phyloP scores from a whole-genome alignment of 2,797 vertebrate genomes.

The Mormyrus hasselquistii region DNA sequence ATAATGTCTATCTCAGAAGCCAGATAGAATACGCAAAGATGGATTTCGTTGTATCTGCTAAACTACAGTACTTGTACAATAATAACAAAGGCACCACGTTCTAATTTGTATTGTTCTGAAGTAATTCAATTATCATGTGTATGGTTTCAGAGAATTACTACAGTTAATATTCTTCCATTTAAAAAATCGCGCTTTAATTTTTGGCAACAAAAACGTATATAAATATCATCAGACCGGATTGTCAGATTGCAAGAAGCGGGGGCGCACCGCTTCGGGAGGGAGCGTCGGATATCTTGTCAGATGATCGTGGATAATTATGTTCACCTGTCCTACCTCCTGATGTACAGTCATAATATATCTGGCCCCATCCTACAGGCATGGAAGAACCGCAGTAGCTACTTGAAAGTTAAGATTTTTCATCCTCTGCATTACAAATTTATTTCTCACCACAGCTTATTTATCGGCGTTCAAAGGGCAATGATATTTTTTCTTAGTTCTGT shows the following conservation, averaged over 20 bases:
- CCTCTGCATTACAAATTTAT: background rate
- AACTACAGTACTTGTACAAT: background rate
- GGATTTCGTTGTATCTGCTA: background rate
- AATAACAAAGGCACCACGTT: background rate
- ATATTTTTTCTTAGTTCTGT: background rate
- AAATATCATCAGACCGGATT: background rate
- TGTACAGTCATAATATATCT: background rate
- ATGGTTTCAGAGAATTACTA: background rate
- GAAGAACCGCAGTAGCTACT: background rate
- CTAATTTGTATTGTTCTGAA: background rate
- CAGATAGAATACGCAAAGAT: background rate
- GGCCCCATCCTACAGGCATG: background rate
- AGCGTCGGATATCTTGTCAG: background rate
- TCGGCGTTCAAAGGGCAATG: background rate
- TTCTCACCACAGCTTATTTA: background rate
- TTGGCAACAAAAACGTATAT: background rate
- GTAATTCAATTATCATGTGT: background rate
- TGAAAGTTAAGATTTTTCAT: background rate
- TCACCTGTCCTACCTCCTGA: background rate
- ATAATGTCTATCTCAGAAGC: background rate
- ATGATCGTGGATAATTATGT: background rate
- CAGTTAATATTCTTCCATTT: background rate
- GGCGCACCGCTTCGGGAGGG: background rate
- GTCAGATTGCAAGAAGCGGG: background rate
- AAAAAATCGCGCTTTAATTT: background rate